Evolutionary conservation across 2,113 vertebrate species (phyloP), one percentile per base, ranked within the genome.

Genomic region (Furnarius figulus): DNA sequence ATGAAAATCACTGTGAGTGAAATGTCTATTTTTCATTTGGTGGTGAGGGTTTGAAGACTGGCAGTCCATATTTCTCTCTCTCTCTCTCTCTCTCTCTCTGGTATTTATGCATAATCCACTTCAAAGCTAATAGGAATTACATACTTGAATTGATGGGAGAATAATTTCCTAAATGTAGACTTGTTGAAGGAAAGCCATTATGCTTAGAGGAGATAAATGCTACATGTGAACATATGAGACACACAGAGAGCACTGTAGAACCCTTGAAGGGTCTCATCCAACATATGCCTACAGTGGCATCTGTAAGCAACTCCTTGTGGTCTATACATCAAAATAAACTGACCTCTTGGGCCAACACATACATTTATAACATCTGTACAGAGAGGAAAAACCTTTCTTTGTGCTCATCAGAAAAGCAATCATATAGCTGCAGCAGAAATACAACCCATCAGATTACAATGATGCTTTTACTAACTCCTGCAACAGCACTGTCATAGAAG

Each of bases 1-100:
- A 91, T 59, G 71, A 78, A 94, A 96, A 94, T 87, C 40, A 74
- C 17, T 21, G 33, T 93, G 90, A 97, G 84, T 95, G 96, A 96
- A 92, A 80, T 37, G 46, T 39, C 40, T 83, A 70, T 53, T 92
- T 94, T 96, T 76, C 71, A 85, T 77, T 55, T 75, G 65, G 30
- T 53, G 76, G 46, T 40, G 33, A 47, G 28, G 50, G 50, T 75
- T 63, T 2, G 9, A 87, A 92, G 74, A 58, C 62, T 65, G 81
- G 87, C 92, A 93, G 65, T 91, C 61, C 28, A 5, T 72, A 79
- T 93, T 89, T 93, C 74, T 89, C 83, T 58, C 46, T 93, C 59
- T 85, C 79, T 63, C 46, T 93, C 59, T 85, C 79, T n/a, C 55
- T 58, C 55, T 70, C 46, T 93, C 59, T 85, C 79, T 63, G 30